phyloP scores from a whole-genome alignment of 64 coral and sea anemone species.

The Porites lutea region DNA sequence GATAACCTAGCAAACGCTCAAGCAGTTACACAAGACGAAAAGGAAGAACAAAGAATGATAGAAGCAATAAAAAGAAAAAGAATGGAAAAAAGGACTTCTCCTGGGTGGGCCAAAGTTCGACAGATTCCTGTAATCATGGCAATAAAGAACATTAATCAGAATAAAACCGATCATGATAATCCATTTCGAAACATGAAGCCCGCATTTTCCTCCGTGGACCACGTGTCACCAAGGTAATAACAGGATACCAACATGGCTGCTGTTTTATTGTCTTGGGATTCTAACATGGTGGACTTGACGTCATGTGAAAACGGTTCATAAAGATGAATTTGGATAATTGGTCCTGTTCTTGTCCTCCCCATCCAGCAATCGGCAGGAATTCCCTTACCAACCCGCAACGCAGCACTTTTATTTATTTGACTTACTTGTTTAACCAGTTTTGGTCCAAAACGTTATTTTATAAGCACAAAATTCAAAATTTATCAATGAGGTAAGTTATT shows the following conservation, averaged over 20 bases:
- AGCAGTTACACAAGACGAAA: constrained; percentile 89
- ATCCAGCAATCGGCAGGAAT: too few relatives aligned
- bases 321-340: too few relatives aligned
- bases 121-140: constrained; percentile 92
- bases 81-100: constrained; percentile 70
- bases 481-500: background rate
- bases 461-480: too few relatives aligned
- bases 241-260: background rate
- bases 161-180: constrained; percentile 84
- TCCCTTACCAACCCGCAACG: too few relatives aligned
- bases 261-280: too few relatives aligned
- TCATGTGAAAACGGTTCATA: too few relatives aligned
- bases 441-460: too few relatives aligned
- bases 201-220: constrained; percentile 68
- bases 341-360: too few relatives aligned
- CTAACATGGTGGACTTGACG: too few relatives aligned
- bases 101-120: constrained; percentile 84
- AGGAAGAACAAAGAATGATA: constrained; percentile 74
- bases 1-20: constrained; percentile 98
- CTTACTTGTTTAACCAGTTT: too few relatives aligned
- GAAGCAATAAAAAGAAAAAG: constrained; percentile 80
- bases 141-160: constrained; percentile 74
- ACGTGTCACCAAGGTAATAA: constrained; percentile 78
- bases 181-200: constrained; percentile 93
- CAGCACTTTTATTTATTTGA: too few relatives aligned